Evolutionary conservation across 2,797 vertebrate species (phyloP), one percentile per base, ranked within the genome.

Genomic region (Urosaurus nigricauda): DNA sequence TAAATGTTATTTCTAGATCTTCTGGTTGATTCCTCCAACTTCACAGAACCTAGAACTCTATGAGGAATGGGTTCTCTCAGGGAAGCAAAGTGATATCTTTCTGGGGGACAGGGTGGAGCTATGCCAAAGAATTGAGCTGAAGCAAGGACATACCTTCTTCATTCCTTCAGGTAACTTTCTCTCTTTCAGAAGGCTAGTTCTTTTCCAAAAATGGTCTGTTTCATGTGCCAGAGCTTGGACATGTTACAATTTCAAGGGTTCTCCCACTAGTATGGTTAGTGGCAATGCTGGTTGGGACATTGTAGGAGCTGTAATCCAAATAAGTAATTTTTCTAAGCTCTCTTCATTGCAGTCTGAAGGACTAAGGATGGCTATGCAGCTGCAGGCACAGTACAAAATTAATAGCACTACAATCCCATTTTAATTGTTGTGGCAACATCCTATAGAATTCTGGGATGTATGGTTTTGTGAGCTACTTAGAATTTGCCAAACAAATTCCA

Each of bases 61-160:
- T 43, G 98, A 99, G 95, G 98, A 99, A 97, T 99, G 99, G 99
- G 98, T 99, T 85, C 96, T 99, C 89, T 99, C 98, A 13, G 99
- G 99, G 92, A 99, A 99, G 88, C 99, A 99, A 96, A 99, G 98
- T 12, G 99, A 99, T 94, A 94, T 99, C 95, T 99, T 99, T 93
- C 97, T 99, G 96, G 99, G 98, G 91, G 99, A 99, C 96, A 97
- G 98, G 0, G 98, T 98, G 86, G 98, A 99, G 78, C 98, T 98
- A 75, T 99, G 99, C 95, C 98, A 99, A 97, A 97, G 98, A 95
- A 98, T 99, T 95, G 98, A 98, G 95, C 98, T 99, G 93, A 97
- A 98, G 91, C 98, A 98, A 95, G 99, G 98, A 90, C 97, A 98
- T 95, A 99, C 99, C 0, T 99, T 99, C 96, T 99, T 99, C 96